Evolutionary conservation across 2,113 vertebrate species (phyloP).

Genomic region (Phainopepla nitens): DNA sequence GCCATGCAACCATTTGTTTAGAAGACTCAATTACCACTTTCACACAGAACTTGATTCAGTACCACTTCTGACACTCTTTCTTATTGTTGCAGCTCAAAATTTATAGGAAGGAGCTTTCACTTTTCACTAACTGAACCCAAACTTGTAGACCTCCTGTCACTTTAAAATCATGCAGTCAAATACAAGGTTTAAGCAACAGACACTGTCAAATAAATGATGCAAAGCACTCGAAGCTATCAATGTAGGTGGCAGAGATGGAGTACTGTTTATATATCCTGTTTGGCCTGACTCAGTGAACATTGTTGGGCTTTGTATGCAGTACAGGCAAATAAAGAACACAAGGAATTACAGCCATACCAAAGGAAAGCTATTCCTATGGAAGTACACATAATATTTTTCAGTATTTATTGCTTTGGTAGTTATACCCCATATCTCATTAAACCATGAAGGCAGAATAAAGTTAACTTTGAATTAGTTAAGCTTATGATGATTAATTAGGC

Average conservation of each 20-base stretch:
- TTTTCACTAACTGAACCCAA: constrained; percentile 3
- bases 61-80: constrained; percentile 28
- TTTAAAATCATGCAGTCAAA: constrained; percentile 53
- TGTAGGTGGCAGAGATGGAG: not conserved
- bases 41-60: constrained; percentile 5
- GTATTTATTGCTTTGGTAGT: not conserved
- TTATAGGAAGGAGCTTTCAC: not conserved
- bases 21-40: constrained; percentile 46
- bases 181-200: constrained; percentile 33
- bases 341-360: not conserved
- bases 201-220: constrained; percentile 51
- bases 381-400: not conserved
- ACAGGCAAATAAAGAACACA: not conserved
- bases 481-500: not conserved
- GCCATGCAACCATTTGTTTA: not conserved
- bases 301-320: not conserved
- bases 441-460: not conserved
- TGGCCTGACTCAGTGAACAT: not conserved
- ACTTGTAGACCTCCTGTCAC: not conserved
- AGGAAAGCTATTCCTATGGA: not conserved
- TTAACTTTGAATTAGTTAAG: not conserved
- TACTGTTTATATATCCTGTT: not conserved
- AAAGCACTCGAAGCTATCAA: not conserved
- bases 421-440: not conserved
- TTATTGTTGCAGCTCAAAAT: constrained; percentile 1